phyloP scores from a whole-genome alignment of 2,113 vertebrate species.

The Daboia siamensis region DNA sequence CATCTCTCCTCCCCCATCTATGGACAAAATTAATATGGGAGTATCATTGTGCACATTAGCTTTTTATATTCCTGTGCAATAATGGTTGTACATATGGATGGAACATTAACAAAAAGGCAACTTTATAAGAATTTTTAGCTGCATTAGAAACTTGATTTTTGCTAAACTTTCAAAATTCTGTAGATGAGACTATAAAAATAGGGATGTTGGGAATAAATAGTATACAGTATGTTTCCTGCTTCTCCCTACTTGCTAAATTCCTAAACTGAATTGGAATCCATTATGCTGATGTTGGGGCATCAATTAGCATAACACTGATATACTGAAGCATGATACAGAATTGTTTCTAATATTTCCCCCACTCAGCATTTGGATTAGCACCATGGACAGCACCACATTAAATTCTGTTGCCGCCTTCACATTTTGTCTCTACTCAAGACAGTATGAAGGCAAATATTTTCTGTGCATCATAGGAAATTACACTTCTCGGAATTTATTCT shows the following conservation, averaged over 20 bases:
- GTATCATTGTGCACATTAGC: background rate
- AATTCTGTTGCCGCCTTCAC: background rate
- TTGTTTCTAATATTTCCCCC: background rate
- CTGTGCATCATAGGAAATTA: background rate
- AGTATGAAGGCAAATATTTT: background rate
- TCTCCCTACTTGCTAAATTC: background rate
- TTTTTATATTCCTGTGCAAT: background rate
- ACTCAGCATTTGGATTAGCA: background rate
- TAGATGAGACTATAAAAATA: background rate
- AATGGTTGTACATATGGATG: background rate
- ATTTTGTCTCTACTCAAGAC: background rate
- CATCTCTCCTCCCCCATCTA: background rate
- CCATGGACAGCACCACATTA: background rate
- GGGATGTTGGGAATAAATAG: background rate
- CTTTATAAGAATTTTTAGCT: background rate
- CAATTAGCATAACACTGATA: background rate
- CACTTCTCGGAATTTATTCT: background rate
- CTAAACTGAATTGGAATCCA: background rate
- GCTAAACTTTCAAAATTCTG: background rate
- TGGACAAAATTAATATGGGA: background rate
- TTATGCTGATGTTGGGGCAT: background rate
- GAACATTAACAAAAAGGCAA: background rate
- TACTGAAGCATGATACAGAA: background rate
- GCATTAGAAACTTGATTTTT: background rate
- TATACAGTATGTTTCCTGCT: background rate